Evolutionary conservation across 2,888 invertebrate species (phyloP).

Genomic region (Lepidocyrtinus sp.): DNA sequence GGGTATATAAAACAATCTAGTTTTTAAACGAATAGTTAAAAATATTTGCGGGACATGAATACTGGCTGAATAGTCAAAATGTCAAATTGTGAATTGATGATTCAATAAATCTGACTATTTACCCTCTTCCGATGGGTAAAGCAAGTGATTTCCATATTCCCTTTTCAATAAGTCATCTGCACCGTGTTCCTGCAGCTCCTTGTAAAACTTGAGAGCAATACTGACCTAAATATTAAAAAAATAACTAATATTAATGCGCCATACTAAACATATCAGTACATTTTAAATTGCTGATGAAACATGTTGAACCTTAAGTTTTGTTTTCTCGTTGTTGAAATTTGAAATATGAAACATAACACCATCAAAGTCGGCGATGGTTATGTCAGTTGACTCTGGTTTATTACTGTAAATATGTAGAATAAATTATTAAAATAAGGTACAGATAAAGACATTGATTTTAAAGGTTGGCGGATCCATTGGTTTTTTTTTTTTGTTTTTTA

Average conservation of each 20-base stretch:
- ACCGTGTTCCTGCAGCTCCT: constrained; percentile 97
- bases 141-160: constrained; percentile 86
- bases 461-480: no score
- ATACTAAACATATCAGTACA: background rate
- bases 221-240: constrained; percentile 82
- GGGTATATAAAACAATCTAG: no score
- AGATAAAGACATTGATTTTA: no score
- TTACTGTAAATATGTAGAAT: background rate
- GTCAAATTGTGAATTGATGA: no score
- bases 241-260: no score
- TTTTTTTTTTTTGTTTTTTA: background rate
- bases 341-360: constrained; percentile 99
- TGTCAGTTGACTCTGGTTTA: constrained; percentile 96
- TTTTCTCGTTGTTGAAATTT: constrained; percentile 96
- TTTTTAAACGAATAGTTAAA: no score
- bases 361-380: constrained; percentile 97
- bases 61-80: no score
- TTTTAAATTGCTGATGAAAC: constrained; percentile 3
- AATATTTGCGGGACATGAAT: no score
- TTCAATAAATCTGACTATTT: constrained; percentile 1
- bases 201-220: constrained; percentile 98
- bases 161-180: constrained; percentile 96
- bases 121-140: constrained; percentile 91
- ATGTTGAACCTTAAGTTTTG: constrained; percentile 96
- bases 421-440: no score